A percentile compares a stretch with the other conserved stretches of the same genome.
Evolutionary conservation across 2,797 vertebrate genomes (phyloP).

Genomic region (Pseudocheirus occidentalis): DNA sequence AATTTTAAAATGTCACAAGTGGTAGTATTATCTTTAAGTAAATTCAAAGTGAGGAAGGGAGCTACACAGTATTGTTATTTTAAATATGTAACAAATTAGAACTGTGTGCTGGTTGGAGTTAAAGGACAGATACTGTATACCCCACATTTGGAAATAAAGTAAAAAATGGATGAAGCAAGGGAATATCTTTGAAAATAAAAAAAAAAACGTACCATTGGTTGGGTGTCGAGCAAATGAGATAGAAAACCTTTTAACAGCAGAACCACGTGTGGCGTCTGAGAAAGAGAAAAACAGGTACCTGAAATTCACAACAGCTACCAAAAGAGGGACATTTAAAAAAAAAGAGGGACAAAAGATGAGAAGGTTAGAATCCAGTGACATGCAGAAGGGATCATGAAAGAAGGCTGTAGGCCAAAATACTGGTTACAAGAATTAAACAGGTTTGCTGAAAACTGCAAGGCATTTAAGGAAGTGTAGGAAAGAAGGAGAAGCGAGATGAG

Average conservation of each 20-base stretch:
- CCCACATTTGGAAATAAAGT: slow-evolving; percentile 84
- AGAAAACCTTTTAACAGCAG: slow-evolving; percentile 98
- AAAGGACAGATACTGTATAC: slow-evolving; percentile 82
- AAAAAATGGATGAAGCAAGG: slow-evolving; percentile 86
- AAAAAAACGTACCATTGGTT: slow-evolving; percentile 97
- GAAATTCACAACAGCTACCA: slow-evolving; percentile 92
- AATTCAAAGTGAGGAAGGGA: slow-evolving; percentile 78
- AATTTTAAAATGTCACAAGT: slow-evolving; percentile 64
- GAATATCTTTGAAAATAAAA: slow-evolving; percentile 90
- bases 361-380: slow-evolving; percentile 86
- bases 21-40: slow-evolving; percentile 67
- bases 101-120: slow-evolving; percentile 78
- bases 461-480: slow-evolving; percentile 83
- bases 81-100: slow-evolving; percentile 78
- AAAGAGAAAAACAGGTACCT: slow-evolving; percentile 97
- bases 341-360: slow-evolving; percentile 81
- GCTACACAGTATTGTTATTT: slow-evolving; percentile 77
- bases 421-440: slow-evolving; percentile 83
- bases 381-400: slow-evolving; percentile 86
- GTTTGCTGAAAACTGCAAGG: slow-evolving; percentile 80
- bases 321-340: slow-evolving; percentile 86
- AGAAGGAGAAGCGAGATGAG: slow-evolving; percentile 80
- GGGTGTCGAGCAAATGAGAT: slow-evolving; percentile 98
- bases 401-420: slow-evolving; percentile 80
- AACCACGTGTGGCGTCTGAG: slow-evolving; percentile 95